Percentiles rank a stretch among this genome's conserved stretches.
Evolutionary conservation across 2,888 invertebrate species (phyloP).

Genomic region (Chrysopilus asiliformis): DNA sequence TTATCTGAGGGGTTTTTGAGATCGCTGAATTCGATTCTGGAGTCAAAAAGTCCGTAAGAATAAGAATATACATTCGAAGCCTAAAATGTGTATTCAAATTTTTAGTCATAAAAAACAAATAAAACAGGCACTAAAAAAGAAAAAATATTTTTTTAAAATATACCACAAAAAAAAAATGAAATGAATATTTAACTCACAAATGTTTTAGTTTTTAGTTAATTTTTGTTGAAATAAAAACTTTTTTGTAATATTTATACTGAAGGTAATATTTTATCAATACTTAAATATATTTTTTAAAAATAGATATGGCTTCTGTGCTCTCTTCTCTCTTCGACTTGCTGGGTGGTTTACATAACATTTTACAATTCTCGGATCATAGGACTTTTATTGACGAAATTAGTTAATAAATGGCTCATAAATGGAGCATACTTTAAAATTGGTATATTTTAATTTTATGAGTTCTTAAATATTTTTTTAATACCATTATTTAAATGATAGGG

Average conservation of each 20-base stretch:
- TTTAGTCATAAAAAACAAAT: too few relatives aligned
- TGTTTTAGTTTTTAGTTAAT: background rate
- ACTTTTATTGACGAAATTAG: constrained; percentile 73
- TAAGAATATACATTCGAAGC: too few relatives aligned
- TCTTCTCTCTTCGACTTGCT: constrained; percentile 67
- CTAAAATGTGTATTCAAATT: too few relatives aligned
- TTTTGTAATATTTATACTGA: background rate
- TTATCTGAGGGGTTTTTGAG: too few relatives aligned
- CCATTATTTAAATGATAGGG: constrained; percentile 41
- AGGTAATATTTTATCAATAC: background rate
- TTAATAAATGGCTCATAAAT: constrained; percentile 74
- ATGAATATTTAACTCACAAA: background rate
- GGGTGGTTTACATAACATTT: constrained; percentile 90
- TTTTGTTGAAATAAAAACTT: background rate
- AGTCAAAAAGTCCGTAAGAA: too few relatives aligned
- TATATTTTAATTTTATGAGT: constrained; percentile 33
- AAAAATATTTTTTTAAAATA: too few relatives aligned
- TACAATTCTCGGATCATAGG: constrained; percentile 90
- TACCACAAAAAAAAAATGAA: background rate
- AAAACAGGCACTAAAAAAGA: too few relatives aligned
- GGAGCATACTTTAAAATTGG: constrained; percentile 84
- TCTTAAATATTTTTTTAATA: background rate
- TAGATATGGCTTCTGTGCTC: constrained; percentile 64
- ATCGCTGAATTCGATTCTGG: too few relatives aligned
- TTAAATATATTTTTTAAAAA: constrained; percentile 8